phyloP scores from a whole-genome alignment of 1,140 invertebrate genomes.

The Coenobita brevimanus region DNA sequence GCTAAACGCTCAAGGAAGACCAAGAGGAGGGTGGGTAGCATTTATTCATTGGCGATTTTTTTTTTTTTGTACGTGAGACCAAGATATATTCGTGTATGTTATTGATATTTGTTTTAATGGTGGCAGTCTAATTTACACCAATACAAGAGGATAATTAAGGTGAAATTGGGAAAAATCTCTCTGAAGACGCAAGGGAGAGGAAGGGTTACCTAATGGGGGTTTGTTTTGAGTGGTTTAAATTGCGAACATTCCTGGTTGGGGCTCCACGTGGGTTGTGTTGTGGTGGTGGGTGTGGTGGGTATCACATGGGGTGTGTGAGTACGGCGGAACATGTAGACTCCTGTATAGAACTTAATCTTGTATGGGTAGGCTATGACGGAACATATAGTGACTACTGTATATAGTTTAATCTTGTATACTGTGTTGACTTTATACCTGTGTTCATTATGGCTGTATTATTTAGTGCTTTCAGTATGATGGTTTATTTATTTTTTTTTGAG shows the following conservation, averaged over 20 bases:
- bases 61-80: too few species aligned
- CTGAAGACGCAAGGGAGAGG: background rate
- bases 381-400: background rate
- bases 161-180: too few species aligned
- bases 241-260: conserved; percentile 30
- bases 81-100: too few species aligned
- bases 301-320: background rate
- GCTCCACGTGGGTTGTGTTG: conserved; percentile 48
- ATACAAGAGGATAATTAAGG: too few species aligned
- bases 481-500: too few species aligned
- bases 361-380: background rate
- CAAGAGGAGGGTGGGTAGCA: too few species aligned
- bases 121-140: too few species aligned
- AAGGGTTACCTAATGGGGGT: background rate
- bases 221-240: conserved; percentile 59
- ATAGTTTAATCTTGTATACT: background rate
- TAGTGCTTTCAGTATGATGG: too few species aligned
- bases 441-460: too few species aligned
- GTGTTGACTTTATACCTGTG: background rate
- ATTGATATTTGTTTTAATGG: too few species aligned
- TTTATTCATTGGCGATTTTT: too few species aligned
- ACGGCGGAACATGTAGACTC: background rate
- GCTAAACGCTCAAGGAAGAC: too few species aligned
- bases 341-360: background rate
- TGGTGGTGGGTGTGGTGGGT: background rate